Conservation (phyloP, 2,797 vertebrate genomes). For the Siniperca scherzeri region DNA sequence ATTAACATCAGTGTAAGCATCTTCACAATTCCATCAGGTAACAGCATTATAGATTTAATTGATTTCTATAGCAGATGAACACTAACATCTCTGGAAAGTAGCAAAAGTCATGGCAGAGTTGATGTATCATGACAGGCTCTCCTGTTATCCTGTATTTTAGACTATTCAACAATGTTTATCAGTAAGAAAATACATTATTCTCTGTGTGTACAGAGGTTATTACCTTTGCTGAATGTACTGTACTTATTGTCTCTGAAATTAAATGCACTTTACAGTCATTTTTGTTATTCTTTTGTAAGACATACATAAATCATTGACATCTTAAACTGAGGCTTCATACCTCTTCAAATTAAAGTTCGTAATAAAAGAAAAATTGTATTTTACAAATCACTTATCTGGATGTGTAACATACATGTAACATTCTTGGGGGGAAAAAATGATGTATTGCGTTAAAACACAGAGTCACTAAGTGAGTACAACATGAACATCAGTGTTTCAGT, state of each 20-base stretch:
- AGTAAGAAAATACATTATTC: constrained; percentile 25
- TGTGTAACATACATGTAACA: background rate
- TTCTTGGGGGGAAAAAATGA: background rate
- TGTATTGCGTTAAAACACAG: background rate
- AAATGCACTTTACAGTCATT: constrained; percentile 57
- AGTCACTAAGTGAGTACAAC: background rate
- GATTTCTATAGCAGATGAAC: constrained; percentile 20
- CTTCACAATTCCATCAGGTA: constrained; percentile 12
- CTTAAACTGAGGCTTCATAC: background rate
- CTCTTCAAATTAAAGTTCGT: background rate
- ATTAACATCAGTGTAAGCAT: constrained; percentile 24
- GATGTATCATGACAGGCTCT: constrained; percentile 35
- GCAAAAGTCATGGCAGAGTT: constrained; percentile 4
- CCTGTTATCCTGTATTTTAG: constrained; percentile 51
- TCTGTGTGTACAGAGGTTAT: constrained; percentile 47
- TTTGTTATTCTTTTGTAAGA: constrained; percentile 14
- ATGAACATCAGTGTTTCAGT: background rate
- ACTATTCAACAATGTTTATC: constrained; percentile 31
- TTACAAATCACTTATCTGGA: background rate
- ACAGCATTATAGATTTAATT: background rate
- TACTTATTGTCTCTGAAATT: constrained; percentile 64
- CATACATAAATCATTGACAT: background rate
- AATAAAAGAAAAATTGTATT: background rate
- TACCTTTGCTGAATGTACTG: constrained; percentile 68
- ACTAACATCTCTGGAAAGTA: constrained; percentile 31